phyloP scores from a whole-genome alignment of 2,113 vertebrate genomes.

The Nannobrachium achirus region DNA sequence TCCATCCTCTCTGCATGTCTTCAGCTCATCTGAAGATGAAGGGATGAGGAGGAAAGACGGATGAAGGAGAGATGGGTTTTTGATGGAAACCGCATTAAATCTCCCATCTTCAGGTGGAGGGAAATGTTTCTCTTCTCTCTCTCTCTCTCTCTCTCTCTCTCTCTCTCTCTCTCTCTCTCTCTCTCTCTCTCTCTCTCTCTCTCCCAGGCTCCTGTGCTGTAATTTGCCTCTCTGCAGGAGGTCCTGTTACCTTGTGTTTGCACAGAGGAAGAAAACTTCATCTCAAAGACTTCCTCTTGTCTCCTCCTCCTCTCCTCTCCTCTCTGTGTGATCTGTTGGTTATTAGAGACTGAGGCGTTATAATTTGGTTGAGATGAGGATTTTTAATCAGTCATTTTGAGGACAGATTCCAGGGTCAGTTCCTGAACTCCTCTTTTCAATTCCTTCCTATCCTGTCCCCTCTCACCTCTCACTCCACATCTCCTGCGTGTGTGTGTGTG shows the following conservation, averaged over 20 bases:
- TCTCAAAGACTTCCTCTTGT: constrained; percentile 9
- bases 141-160: too few species aligned
- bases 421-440: neutral
- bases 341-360: constrained; percentile 52
- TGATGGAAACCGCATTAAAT: constrained; percentile 71
- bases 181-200: constrained; percentile 22
- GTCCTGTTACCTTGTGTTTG: constrained; percentile 37
- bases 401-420: neutral
- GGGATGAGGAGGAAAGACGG: constrained; percentile 44
- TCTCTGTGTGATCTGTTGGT: constrained; percentile 31
- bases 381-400: neutral
- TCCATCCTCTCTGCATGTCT: neutral
- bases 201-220: constrained; percentile 62
- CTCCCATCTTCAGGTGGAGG: constrained; percentile 57
- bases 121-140: too few species aligned
- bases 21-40: constrained; percentile 61
- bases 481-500: neutral
- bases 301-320: neutral
- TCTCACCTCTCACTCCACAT: neutral
- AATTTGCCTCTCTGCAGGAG: constrained; percentile 72
- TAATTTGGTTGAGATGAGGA: constrained; percentile 46
- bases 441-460: neutral
- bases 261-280: constrained; percentile 13
- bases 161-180: too few species aligned
- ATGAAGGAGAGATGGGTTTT: constrained; percentile 73